Base-by-base conservation (phyloP, 2,113 vertebrate species). In the Sceloporus tristichus region DNA sequence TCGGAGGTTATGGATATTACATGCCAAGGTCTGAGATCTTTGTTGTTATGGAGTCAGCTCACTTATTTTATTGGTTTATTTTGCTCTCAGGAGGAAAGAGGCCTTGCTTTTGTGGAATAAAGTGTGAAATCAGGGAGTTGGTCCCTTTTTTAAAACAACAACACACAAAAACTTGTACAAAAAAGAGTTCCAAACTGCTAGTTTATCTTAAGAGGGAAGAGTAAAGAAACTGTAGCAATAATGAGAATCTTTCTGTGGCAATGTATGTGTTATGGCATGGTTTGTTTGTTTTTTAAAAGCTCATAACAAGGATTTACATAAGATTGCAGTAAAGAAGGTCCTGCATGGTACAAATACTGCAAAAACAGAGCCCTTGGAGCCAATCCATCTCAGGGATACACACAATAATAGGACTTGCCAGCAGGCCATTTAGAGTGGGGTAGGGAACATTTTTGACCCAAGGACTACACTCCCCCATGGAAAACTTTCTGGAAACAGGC, bases 21-120 rank as follows among this genome's bases (percentile, higher is more conserved):
- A 23, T 95, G 94, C 93, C 95, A 95, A 95, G 92, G 95, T 95
- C 95, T 94, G 91, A 85, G 75, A 86, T 89, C 48, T 59, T 56
- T 59, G 84, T 86, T 77, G 85, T 89, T 82, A 76, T 82, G 84
- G 42, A 85, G 59, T 66, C n/a, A 23, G 73, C 9, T 77, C 62
- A 59, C 0, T 89, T 94, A 91, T 91, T 70, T 38, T 82, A 78
- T 27, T 83, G 89, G 94, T 93, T 88, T 92, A 80, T 93, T 94
- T 38, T 0, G 0, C 85, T 91, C 90, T 91, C 91, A 75, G 68
- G 82, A 87, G 82, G 79, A 88, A 65, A 87, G 34, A 90, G 73
- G 42, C 80, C 89, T 85, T 40, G n/a, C 76, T 81, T 92, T 85
- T 91, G 91, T 88, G 77, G 75, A 91, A 85, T 74, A 78, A 92